These are phyloP conservation scores for Ctenodactylus gundi DNA, from an alignment of 2,113 vertebrate species.

Conservation along the genomic window DNA sequence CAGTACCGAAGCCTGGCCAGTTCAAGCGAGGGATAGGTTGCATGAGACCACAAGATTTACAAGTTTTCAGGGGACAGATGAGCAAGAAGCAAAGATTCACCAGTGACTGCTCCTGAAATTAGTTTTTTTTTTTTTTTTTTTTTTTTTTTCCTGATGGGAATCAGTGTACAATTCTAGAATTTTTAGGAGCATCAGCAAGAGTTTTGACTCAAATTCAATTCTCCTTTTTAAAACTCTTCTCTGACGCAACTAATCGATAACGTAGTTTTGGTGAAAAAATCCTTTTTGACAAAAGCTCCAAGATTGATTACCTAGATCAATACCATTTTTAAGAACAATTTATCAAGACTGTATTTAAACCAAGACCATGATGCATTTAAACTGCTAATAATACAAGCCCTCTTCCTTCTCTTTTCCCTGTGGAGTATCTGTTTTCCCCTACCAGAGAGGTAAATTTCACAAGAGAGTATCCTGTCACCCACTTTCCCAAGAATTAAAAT, in stretches of 20 bases:
- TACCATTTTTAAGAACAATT: constrained; percentile 73
- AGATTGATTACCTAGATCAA: constrained; percentile 69
- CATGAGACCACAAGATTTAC: constrained; percentile 20
- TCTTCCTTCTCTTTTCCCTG: neutral
- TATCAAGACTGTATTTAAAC: constrained; percentile 75
- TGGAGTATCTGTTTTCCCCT: constrained; percentile 28
- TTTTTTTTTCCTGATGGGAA: too few species aligned
- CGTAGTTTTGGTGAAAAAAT: constrained; percentile 71
- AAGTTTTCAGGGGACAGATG: neutral
- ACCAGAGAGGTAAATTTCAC: constrained; percentile 31
- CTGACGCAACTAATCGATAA: constrained; percentile 70
- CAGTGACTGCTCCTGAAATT: constrained; percentile 49
- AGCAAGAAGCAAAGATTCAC: constrained; percentile 15
- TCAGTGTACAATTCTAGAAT: constrained; percentile 9
- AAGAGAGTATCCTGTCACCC: neutral
- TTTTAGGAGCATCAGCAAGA: constrained; percentile 47
- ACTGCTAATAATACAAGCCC: constrained; percentile 64
- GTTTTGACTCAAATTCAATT: constrained; percentile 54
- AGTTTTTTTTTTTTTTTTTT: neutral
- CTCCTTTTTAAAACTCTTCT: constrained; percentile 24
- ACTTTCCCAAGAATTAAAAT: constrained; percentile 7
- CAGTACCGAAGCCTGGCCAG: neutral
- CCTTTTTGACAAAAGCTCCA: constrained; percentile 51
- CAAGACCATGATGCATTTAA: constrained; percentile 71
- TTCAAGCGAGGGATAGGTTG: neutral